Evolutionary conservation across 2,797 vertebrate species (phyloP).

Genomic region (Hyperoplus lanceolatus): DNA sequence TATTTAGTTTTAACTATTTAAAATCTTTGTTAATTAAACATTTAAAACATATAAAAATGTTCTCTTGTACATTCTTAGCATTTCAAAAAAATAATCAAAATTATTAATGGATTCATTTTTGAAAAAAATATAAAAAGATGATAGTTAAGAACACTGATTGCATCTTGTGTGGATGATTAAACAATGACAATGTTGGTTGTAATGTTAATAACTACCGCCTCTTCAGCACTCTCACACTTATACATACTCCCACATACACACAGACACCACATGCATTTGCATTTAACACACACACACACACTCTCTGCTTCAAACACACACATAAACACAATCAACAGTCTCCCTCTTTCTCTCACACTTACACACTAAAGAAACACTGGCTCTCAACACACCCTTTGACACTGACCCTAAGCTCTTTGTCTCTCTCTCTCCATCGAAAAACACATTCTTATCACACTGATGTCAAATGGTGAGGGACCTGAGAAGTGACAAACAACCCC

Average conservation of each 20-base stretch:
- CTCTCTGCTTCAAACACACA: background rate
- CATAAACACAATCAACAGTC: background rate
- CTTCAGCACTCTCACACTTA: slow-evolving; percentile 9
- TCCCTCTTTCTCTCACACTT: slow-evolving; percentile 22
- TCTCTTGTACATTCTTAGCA: background rate
- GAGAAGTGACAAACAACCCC: slow-evolving; percentile 32
- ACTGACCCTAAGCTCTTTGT: slow-evolving; percentile 24
- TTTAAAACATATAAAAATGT: background rate
- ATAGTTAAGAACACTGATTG: background rate
- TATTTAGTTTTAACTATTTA: background rate
- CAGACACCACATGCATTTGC: slow-evolving; percentile 14
- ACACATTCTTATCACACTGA: slow-evolving; percentile 46
- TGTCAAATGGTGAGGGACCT: slow-evolving; percentile 46
- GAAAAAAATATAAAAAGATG: background rate
- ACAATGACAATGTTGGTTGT: background rate
- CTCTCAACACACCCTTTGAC: slow-evolving; percentile 31
- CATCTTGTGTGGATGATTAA: background rate
- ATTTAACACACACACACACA: slow-evolving; percentile 17
- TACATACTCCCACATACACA: slow-evolving; percentile 8
- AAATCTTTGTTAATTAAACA: background rate
- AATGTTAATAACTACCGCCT: slow-evolving; percentile 32
- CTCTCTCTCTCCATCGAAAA: slow-evolving; percentile 3
- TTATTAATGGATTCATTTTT: background rate
- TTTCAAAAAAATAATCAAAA: background rate
- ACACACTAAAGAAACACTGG: slow-evolving; percentile 31